Base-by-base conservation (phyloP, 2,888 invertebrate species). In the Blastobasis lacticolella region DNA sequence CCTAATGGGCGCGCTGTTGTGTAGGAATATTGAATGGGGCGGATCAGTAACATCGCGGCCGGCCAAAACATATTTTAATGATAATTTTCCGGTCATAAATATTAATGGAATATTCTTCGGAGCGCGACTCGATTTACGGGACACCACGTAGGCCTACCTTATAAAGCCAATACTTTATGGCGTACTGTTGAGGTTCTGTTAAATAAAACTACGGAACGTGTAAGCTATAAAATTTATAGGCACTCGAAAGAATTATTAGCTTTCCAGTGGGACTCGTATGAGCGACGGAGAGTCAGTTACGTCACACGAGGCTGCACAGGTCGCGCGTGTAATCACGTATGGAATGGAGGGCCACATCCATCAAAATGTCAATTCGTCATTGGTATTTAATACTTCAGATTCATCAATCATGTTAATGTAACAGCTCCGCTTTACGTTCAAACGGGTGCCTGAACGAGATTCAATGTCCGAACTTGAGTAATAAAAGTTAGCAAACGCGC, bases 81-180 rank as follows among this genome's bases (percentile, higher is more conserved):
- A 78, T 82, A 81, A 81, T 81, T 81, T 82, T 78, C 77, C 75
- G 75, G 73, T 73, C 77, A 83, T 83, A 81, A 83, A 84, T 84
- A 83, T 83, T 82, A 76, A 85, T 85, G 76, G 74, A 77, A 76
- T 73, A 78, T 75, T 77, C 75, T 64, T 70, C 67, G 69, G 69
- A 60, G 67, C 69, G 63, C 62, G 64, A 57, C 56, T 67, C 73
- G 68, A 71, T 72, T 73, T 73, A 72, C 68, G 67, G 64, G 63
- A 61, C 60, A 62, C 53, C 62, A 67, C 64, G 64, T 62, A 64
- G 63, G 69, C 69, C 67, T 66, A 70, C 69, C 65, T 71, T 60
- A 60, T 63, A 57, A 62, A 57, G 57, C 54, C 56, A 54, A 23
- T 23, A 60, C 64, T 58, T 53, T 57, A 57, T 53, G 46, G 43